Percentiles rank a stretch among this genome's conserved stretches.
Conservation (phyloP, 2,888 invertebrate species). For the Eristalis pertinax region DNA sequence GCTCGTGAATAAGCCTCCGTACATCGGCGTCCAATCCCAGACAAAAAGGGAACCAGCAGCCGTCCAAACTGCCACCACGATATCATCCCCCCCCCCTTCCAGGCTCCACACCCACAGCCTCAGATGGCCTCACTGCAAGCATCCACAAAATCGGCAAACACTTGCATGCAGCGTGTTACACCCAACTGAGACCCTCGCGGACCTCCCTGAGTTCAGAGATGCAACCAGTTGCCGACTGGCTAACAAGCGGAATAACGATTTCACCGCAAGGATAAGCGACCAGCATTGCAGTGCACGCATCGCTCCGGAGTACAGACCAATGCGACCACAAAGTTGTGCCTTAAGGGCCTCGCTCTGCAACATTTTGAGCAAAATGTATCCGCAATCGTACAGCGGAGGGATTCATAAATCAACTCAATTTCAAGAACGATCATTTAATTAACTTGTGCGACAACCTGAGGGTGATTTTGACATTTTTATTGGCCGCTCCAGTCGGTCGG, state of each 20-base stretch:
- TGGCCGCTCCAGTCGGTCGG: constrained; percentile 25
- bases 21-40: too few relatives aligned
- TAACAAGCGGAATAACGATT: not conserved
- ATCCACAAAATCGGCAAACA: not conserved
- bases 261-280: not conserved
- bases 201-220: not conserved
- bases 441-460: constrained; percentile 53
- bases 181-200: not conserved
- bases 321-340: not conserved
- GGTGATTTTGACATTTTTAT: constrained; percentile 61
- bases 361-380: not conserved
- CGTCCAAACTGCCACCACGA: too few relatives aligned
- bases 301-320: too few relatives aligned
- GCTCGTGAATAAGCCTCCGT: too few relatives aligned
- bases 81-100: too few relatives aligned
- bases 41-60: too few relatives aligned
- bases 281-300: not conserved
- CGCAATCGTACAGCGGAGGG: constrained; percentile 1
- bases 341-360: not conserved
- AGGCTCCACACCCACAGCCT: too few relatives aligned
- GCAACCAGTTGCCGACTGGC: not conserved
- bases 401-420: constrained; percentile 56
- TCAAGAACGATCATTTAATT: constrained; percentile 59
- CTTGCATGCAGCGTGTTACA: not conserved
- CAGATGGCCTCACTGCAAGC: too few relatives aligned